Evolutionary conservation across 2,888 invertebrate genomes (phyloP), one percentile per base, ranked within the genome.

Genomic region (Physocephala rufipes): DNA sequence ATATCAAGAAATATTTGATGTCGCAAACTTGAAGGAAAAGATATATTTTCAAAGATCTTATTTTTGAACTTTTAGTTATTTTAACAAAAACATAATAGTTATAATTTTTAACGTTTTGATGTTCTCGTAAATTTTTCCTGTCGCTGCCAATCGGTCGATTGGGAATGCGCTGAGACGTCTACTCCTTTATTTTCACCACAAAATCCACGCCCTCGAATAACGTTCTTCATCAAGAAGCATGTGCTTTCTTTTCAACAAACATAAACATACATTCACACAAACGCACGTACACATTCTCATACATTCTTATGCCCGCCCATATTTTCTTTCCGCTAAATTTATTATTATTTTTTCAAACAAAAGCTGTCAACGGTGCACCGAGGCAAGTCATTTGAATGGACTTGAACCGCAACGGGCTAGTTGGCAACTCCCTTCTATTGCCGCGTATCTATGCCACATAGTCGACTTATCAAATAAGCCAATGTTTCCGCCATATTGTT

Each of bases 361-460:
- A 71, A 26, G 69, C 62, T 72, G 66, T 66, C 66, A 70, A 66
- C 66, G 69, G 36, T 49, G 45, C 30, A 47, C 24, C 63, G 58
- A 49, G 30, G 66, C 49, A 51, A 7, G 21, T 21, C 51, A 62
- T 43, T 49, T 63, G 69, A n/a, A 59, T 51, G 55, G 62, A 49
- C 16, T 16, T 58, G 59, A 53, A 28, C 21, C 30, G 55, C 45
- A 61, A 55, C 45, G 15, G 13, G 58, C 64, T 19, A n/a, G 58
- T 58, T 68, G 62, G 61, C 68, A 68, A 68, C 68, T 61, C 68
- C 68, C 51, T 67, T 26, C n/a, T 21, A 21, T 26, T 28, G 15
- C 26, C 26, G 16, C 58, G 15, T 15, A 26, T 15, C 24, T 16
- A 1, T 7, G 24, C 24, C 26, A 21, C 9, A 49, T 9, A 28